Percentiles rank a stretch among this genome's conserved stretches.
Conservation (phyloP, 2,888 invertebrate species). For the Cordilura impudica region DNA sequence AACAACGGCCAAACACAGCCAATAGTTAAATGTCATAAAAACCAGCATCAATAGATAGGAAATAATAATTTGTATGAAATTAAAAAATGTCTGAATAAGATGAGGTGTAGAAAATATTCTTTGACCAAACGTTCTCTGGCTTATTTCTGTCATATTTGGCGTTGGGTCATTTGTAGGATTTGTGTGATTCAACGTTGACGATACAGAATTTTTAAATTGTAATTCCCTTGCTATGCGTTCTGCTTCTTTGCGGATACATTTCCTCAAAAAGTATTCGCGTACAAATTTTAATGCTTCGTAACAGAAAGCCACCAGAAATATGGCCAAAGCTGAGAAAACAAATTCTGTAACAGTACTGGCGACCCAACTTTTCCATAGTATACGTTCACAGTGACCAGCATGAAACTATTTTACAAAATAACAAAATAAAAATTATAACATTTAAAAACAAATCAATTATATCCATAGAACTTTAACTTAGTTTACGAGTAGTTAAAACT, state of each 20-base stretch:
- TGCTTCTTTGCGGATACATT: constrained; percentile 66
- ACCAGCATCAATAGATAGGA: constrained; percentile 77
- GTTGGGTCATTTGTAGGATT: too few species aligned
- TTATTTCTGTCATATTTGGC: constrained; percentile 66
- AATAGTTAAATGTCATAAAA: constrained; percentile 77
- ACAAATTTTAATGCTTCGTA: constrained; percentile 97
- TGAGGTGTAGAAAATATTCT: constrained; percentile 70
- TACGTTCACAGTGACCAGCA: constrained; percentile 85
- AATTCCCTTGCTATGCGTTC: constrained; percentile 66
- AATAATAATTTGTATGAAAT: constrained; percentile 73
- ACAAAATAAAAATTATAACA: constrained; percentile 66
- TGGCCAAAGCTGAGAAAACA: constrained; percentile 91
- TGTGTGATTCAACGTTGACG: neutral
- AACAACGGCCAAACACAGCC: constrained; percentile 75
- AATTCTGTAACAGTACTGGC: constrained; percentile 86
- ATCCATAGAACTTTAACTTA: too few species aligned
- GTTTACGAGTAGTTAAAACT: neutral
- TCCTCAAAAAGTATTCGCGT: constrained; percentile 77
- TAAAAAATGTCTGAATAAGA: constrained; percentile 72
- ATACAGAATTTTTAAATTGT: constrained; percentile 61
- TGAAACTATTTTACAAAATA: constrained; percentile 83
- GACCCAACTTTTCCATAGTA: constrained; percentile 89
- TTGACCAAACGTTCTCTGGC: constrained; percentile 64
- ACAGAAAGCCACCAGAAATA: constrained; percentile 92
- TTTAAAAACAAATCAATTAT: too few species aligned